phyloP scores from a whole-genome alignment of 1,140 invertebrate genomes.

The Asobara japonica region DNA sequence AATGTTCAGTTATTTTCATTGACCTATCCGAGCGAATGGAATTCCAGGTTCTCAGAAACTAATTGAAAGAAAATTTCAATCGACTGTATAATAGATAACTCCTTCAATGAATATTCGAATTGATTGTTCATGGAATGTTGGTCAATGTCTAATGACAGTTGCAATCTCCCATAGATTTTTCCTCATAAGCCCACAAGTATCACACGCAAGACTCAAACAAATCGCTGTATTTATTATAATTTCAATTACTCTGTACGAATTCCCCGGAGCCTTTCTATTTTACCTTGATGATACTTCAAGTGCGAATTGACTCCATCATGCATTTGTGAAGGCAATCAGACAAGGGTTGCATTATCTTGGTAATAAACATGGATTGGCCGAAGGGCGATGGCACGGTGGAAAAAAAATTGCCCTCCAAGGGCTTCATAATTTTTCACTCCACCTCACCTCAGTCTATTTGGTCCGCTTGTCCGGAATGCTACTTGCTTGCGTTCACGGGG shows the following conservation, averaged over 20 bases:
- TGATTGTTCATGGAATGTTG: background rate
- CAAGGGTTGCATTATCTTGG: background rate
- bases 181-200: background rate
- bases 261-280: background rate
- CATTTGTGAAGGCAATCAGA: conserved; percentile 7
- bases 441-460: conserved; percentile 4
- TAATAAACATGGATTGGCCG: conserved; percentile 7
- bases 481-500: conserved; percentile 22
- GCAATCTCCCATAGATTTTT: background rate
- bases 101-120: too few relatives aligned
- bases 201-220: background rate
- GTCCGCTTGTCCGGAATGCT: conserved; percentile 12
- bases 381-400: conserved; percentile 30
- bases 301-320: background rate
- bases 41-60: too few relatives aligned
- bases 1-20: too few relatives aligned
- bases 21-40: too few relatives aligned
- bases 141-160: background rate
- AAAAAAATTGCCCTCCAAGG: background rate
- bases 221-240: conserved; percentile 6
- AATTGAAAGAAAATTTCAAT: too few relatives aligned
- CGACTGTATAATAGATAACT: too few relatives aligned
- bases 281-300: conserved; percentile 12
- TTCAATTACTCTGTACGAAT: background rate
- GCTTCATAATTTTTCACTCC: conserved; percentile 14